Evolutionary conservation across 2,888 invertebrate genomes (phyloP), one percentile per base, ranked within the genome.

Genomic region (Blastobasis adustella): DNA sequence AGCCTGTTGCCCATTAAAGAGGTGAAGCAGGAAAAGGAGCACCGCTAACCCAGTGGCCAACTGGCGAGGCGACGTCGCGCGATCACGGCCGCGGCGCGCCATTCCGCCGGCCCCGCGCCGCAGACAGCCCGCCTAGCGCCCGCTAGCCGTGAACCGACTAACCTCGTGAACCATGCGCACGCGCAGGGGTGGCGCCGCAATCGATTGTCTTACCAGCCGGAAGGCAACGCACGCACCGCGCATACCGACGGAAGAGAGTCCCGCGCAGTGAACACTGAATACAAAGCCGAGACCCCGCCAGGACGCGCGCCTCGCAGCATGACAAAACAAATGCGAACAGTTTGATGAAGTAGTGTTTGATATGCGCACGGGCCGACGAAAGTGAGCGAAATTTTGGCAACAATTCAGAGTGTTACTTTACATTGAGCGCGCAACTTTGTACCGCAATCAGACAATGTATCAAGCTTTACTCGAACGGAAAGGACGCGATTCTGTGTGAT

Each of bases 31-130:
- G 87, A 86, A 87, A 84, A 85, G 82, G 85, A 82, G 75, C 82
- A 76, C 81, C 76, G 84, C 76, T 88, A 86, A 87, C 88, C 87
- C 79, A 87, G 84, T 88, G 85, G 86, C 86, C 87, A 85, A 88
- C 84, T 87, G 78, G 72, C 82, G 75, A 77, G 71, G 65, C 79
- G 70, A 73, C 79, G 72, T 76, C 80, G 76, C 70, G 63, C 78
- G 79, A 78, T 76, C 79, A 80, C 71, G 74, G 68, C 61, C 75
- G 69, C 80, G 72, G 74, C 87, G 86, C 82, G 85, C 84, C 71
- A 73, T 72, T 79, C 80, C 81, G 76, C 83, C 76, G 78, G 66
- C 69, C 76, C 76, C 62, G 72, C 69, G 76, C 71, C 70, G 69
- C 45, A 80, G 76, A 5, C 42, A 42, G 79, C 66, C 82, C 50